Evolutionary conservation across 2,888 invertebrate genomes (phyloP).

Genomic region (Melieria crassipennis): DNA sequence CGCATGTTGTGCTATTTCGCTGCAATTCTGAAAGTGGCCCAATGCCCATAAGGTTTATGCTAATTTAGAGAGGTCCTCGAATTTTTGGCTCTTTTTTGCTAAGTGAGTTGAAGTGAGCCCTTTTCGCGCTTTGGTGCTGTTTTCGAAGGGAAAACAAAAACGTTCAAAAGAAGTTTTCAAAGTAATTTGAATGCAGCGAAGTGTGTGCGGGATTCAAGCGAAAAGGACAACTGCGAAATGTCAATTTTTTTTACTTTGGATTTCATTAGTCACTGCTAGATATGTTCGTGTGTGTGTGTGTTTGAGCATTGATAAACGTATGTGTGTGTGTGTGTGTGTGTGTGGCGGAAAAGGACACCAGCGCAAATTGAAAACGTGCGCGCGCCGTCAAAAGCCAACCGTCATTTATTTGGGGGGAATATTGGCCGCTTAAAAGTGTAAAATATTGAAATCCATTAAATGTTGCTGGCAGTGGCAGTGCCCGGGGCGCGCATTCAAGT

Average conservation of each 20-base stretch:
- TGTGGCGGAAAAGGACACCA: background rate
- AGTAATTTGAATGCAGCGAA: constrained; percentile 11
- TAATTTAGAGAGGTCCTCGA: constrained; percentile 27
- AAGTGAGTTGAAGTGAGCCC: background rate
- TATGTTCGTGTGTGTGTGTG: background rate
- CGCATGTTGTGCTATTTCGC: background rate
- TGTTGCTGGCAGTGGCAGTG: too few species aligned
- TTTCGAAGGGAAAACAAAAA: background rate
- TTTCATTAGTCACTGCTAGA: constrained; percentile 51
- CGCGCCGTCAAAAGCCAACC: too few species aligned
- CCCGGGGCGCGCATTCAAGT: too few species aligned
- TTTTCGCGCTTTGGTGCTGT: background rate
- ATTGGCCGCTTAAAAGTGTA: too few species aligned
- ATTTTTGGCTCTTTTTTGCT: background rate
- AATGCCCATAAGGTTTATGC: constrained; percentile 25
- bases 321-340: background rate
- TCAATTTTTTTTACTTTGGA: constrained; percentile 55
- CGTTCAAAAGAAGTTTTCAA: background rate
- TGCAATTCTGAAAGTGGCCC: constrained; percentile 11
- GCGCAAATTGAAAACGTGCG: too few species aligned
- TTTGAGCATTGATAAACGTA: background rate
- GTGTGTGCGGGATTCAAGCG: constrained; percentile 21
- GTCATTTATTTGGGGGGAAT: too few species aligned
- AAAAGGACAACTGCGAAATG: constrained; percentile 45
- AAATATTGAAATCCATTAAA: too few species aligned